phyloP scores from a whole-genome alignment of 2,888 invertebrate species.

The Hesperia comma region DNA sequence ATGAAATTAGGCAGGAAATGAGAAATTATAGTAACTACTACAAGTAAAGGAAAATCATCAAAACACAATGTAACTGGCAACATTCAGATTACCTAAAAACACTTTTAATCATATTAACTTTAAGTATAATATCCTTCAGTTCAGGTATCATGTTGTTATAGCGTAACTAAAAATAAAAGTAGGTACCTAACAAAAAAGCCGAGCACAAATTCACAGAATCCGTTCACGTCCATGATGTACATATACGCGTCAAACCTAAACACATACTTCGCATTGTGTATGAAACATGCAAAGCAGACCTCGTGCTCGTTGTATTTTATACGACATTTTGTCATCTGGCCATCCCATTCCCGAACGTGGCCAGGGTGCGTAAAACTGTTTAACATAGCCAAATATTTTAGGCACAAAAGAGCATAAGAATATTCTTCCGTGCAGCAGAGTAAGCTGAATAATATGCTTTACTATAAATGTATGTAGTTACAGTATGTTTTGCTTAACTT shows the following conservation, averaged over 20 bases:
- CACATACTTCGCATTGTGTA: conserved; percentile 64
- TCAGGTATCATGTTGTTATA: too few species aligned
- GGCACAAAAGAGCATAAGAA: conserved; percentile 25
- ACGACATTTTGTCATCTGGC: conserved; percentile 72
- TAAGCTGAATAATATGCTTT: too few species aligned
- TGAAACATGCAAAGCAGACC: conserved; percentile 65
- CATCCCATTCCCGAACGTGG: conserved; percentile 62
- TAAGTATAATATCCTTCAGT: too few species aligned
- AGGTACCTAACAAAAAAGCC: conserved; percentile 15
- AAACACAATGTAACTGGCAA: too few species aligned
- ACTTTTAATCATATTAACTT: too few species aligned
- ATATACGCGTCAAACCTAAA: conserved; percentile 51
- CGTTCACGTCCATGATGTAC: conserved; percentile 31
- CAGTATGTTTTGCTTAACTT: too few species aligned
- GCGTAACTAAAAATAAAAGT: not conserved
- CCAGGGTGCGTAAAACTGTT: conserved; percentile 59
- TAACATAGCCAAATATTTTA: conserved; percentile 46
- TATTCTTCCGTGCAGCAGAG: conserved; percentile 34
- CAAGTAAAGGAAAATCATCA: too few species aligned
- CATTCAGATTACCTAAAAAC: too few species aligned
- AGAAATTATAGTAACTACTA: too few species aligned
- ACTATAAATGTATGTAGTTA: too few species aligned
- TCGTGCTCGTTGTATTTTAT: conserved; percentile 66
- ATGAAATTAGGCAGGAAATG: too few species aligned
- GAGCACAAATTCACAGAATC: conserved; percentile 24